These are phyloP conservation scores for Tetramorium alpestre DNA, from an alignment of 1,140 invertebrate genomes.

Conservation along the genomic window DNA sequence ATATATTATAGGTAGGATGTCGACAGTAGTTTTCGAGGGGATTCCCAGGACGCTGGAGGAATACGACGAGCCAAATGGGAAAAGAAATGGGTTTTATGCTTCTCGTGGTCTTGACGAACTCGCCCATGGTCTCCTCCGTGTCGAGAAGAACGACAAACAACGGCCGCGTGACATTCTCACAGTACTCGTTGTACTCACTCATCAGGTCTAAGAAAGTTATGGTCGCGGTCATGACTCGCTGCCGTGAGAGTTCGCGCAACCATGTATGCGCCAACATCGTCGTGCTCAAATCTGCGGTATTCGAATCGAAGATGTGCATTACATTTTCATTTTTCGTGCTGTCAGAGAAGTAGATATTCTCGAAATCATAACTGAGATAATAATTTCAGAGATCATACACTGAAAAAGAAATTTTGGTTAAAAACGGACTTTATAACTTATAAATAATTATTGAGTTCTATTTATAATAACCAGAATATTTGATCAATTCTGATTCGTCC, in stretches of 20 bases:
- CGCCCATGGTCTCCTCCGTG: constrained; percentile 14
- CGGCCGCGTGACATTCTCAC: constrained; percentile 28
- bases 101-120: constrained; percentile 56
- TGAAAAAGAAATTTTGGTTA: too few species aligned
- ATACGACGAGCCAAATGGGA: constrained; percentile 72
- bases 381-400: too few species aligned
- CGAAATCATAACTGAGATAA: background rate
- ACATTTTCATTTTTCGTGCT: background rate
- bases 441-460: too few species aligned
- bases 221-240: constrained; percentile 42
- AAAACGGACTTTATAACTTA: too few species aligned
- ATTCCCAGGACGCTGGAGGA: constrained; percentile 1
- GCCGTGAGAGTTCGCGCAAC: constrained; percentile 58
- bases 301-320: background rate
- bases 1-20: constrained; percentile 57
- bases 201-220: constrained; percentile 45
- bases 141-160: constrained; percentile 71
- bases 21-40: constrained; percentile 50
- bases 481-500: too few species aligned
- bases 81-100: constrained; percentile 61
- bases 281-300: constrained; percentile 5
- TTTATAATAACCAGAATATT: too few species aligned
- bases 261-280: background rate
- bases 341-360: background rate
- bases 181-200: constrained; percentile 31